A percentile compares a stretch with the other conserved stretches of the same genome.
Evolutionary conservation across 2,113 vertebrate species (phyloP).

Genomic region (Chaetorhynchus papuensis): DNA sequence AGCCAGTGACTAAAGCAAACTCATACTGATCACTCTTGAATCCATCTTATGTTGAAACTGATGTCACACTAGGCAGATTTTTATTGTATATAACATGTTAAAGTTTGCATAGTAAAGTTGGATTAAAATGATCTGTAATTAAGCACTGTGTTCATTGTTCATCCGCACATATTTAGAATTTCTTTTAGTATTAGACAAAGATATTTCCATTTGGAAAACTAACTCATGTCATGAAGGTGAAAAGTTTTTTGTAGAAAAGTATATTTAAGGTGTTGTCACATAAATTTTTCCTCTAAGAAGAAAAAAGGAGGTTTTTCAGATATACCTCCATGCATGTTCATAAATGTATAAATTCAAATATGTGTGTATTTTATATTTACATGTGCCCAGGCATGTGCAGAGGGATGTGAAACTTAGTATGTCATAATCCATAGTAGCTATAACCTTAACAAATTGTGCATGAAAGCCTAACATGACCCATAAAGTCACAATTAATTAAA

Average conservation of each 20-base stretch:
- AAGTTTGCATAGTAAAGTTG: background rate
- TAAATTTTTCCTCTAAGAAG: background rate
- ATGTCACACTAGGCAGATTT: background rate
- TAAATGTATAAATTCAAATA: background rate
- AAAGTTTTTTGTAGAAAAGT: background rate
- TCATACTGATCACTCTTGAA: background rate
- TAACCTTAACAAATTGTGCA: constrained; percentile 33
- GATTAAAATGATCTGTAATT: background rate
- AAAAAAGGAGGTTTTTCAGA: background rate
- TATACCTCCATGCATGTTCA: background rate
- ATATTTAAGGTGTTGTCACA: background rate
- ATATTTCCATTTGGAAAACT: background rate
- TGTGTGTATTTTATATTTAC: background rate
- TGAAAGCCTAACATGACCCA: constrained; percentile 52
- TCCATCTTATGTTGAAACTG: background rate
- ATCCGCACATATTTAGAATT: background rate
- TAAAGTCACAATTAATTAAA: constrained; percentile 49
- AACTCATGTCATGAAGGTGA: background rate
- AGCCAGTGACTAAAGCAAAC: background rate
- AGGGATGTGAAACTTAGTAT: background rate
- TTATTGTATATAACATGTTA: background rate
- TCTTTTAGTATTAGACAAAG: background rate
- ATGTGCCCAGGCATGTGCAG: background rate
- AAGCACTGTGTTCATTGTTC: background rate
- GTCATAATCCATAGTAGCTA: background rate